A percentile compares a stretch with the other conserved stretches of the same genome.
Evolutionary conservation across 2,888 invertebrate genomes (phyloP).

Genomic region (Mesoligia furuncula): DNA sequence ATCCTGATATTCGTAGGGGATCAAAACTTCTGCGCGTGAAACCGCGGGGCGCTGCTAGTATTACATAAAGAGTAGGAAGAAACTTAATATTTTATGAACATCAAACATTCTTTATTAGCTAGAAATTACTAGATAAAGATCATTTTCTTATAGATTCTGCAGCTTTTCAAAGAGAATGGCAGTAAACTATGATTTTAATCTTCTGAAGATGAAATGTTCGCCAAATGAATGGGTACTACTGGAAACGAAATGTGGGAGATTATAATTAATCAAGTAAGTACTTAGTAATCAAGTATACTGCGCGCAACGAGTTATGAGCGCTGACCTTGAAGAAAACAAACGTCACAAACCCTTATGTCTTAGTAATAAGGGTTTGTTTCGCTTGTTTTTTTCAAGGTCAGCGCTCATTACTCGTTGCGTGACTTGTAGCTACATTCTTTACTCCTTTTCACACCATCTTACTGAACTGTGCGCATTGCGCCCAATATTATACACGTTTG

Average conservation of each 20-base stretch:
- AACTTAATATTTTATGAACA: background rate
- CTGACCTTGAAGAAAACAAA: too few relatives aligned
- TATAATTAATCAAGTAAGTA: background rate
- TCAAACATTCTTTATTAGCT: background rate
- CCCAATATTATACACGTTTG: conserved; percentile 71
- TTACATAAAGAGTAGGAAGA: background rate
- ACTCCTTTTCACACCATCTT: conserved; percentile 37
- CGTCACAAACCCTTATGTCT: too few relatives aligned
- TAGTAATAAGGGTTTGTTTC: too few relatives aligned
- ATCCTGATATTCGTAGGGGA: too few relatives aligned
- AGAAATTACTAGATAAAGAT: background rate
- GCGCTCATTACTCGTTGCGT: too few relatives aligned
- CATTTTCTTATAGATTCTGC: conserved; percentile 8
- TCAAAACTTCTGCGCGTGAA: too few relatives aligned
- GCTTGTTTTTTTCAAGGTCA: too few relatives aligned
- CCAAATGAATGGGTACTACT: background rate
- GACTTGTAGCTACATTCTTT: background rate
- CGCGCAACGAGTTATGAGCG: too few relatives aligned
- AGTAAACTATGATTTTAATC: conserved; percentile 6
- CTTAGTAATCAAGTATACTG: too few relatives aligned
- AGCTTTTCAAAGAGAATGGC: background rate
- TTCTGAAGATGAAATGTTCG: background rate
- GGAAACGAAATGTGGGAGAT: background rate
- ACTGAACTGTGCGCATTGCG: conserved; percentile 77
- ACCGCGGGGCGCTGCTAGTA: background rate